phyloP scores from a whole-genome alignment of 1,140 invertebrate species.

The Bicyclus anynana region DNA sequence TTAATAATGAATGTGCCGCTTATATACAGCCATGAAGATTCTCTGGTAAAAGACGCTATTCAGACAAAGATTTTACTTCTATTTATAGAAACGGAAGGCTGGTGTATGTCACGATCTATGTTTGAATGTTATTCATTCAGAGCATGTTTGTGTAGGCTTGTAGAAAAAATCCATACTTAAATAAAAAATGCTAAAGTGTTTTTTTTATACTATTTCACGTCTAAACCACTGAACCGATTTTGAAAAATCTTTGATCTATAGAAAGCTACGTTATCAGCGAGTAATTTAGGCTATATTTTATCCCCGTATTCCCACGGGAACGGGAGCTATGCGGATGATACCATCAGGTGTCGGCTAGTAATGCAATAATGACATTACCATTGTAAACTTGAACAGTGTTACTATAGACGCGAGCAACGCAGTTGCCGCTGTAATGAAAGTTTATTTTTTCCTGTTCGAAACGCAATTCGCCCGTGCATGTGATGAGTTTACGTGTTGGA shows the following conservation, averaged over 20 bases:
- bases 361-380: constrained; percentile 15
- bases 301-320: too few species aligned
- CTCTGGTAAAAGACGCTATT: not conserved
- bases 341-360: too few species aligned
- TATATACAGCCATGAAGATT: not conserved
- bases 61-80: not conserved
- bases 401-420: constrained; percentile 11
- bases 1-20: constrained; percentile 13
- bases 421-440: constrained; percentile 18
- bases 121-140: not conserved
- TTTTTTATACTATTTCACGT: too few species aligned
- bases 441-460: constrained; percentile 21
- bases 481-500: constrained; percentile 13
- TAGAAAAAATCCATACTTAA: too few species aligned
- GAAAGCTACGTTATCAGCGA: too few species aligned
- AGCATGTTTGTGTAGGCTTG: not conserved
- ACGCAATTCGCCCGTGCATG: constrained; percentile 16
- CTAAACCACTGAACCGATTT: too few species aligned
- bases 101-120: not conserved
- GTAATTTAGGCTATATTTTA: too few species aligned
- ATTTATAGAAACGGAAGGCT: not conserved
- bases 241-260: too few species aligned
- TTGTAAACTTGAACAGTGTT: constrained; percentile 15
- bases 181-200: too few species aligned
- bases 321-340: too few species aligned